Percentiles rank a stretch among this genome's conserved stretches.
phyloP scores from a whole-genome alignment of 2,113 vertebrate genomes.

The Butastur rufipennis region DNA sequence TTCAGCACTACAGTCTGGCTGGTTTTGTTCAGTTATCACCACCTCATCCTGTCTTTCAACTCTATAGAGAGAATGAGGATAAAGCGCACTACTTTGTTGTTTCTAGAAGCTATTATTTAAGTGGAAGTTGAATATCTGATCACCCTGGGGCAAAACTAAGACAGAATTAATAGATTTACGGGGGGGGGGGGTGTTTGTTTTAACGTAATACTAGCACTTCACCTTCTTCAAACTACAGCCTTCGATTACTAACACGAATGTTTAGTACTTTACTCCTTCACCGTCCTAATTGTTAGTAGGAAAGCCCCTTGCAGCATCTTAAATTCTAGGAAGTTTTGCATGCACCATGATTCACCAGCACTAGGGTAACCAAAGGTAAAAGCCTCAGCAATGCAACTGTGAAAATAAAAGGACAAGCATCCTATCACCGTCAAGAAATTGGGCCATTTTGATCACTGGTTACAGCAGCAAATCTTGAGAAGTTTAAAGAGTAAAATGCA shows the following conservation, averaged over 20 bases:
- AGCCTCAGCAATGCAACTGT: neutral
- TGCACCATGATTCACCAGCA: neutral
- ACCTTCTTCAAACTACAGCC: neutral
- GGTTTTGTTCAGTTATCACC: neutral
- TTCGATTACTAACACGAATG: accelerated
- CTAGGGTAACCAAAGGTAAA: neutral
- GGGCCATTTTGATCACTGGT: neutral
- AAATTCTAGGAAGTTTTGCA: neutral
- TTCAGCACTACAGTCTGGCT: neutral
- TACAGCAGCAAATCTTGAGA: neutral
- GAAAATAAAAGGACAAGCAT: neutral
- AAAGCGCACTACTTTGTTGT: neutral
- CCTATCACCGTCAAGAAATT: neutral
- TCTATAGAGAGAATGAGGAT: neutral
- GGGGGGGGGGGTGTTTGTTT: neutral
- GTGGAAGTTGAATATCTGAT: neutral
- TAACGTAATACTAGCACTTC: neutral
- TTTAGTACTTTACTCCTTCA: neutral
- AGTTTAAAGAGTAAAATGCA: neutral
- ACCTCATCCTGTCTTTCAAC: neutral
- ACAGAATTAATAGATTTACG: neutral
- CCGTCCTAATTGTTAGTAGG: neutral
- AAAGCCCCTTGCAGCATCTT: neutral
- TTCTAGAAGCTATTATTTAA: neutral
- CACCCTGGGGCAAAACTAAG: neutral